phyloP scores from a whole-genome alignment of 2,888 invertebrate genomes.

The Phania funesta region DNA sequence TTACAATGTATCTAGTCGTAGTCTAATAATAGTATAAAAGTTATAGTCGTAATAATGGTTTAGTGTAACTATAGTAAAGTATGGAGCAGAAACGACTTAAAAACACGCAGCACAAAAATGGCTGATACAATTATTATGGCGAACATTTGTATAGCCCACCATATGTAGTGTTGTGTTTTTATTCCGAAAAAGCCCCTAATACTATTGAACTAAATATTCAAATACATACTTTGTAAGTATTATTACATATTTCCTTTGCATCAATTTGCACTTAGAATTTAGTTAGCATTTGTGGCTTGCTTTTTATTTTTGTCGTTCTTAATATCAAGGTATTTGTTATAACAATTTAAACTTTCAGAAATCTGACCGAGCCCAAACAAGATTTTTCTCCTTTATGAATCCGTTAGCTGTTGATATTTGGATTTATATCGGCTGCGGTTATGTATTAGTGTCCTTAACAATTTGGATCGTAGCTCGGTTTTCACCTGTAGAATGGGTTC shows the following conservation, averaged over 20 bases:
- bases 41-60: too few species aligned
- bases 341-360: slow-evolving; percentile 73
- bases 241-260: not conserved
- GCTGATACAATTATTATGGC: too few species aligned
- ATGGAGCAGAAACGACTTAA: too few species aligned
- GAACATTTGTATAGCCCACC: too few species aligned
- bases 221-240: not conserved
- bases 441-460: slow-evolving; percentile 88
- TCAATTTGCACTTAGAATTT: not conserved
- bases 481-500: slow-evolving; percentile 91
- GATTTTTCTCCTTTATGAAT: slow-evolving; percentile 91
- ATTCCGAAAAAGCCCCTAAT: too few species aligned
- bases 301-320: not conserved
- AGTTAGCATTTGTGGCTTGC: not conserved
- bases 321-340: not conserved
- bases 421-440: slow-evolving; percentile 89
- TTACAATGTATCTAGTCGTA: too few species aligned
- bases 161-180: too few species aligned
- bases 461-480: slow-evolving; percentile 93
- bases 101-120: too few species aligned
- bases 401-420: slow-evolving; percentile 92
- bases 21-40: too few species aligned
- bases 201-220: too few species aligned
- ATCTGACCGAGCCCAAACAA: slow-evolving; percentile 85
- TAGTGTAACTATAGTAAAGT: too few species aligned